Conservation (phyloP, 2,888 invertebrate genomes). For the Volucella bombylans region DNA sequence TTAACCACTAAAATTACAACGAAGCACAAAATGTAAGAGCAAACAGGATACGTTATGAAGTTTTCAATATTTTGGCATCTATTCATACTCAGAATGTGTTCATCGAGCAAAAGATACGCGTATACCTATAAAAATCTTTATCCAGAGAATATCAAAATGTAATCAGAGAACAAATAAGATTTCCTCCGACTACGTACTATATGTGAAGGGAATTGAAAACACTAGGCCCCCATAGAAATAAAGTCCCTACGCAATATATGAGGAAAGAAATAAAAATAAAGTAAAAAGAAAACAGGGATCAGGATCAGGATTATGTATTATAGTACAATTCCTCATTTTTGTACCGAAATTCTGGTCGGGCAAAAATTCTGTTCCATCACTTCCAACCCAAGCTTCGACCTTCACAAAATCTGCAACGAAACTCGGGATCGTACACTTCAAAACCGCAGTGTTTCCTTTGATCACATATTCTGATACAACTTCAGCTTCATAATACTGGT, state of each 20-base stretch:
- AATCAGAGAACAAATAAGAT: too few relatives aligned
- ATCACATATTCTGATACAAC: slow-evolving; percentile 95
- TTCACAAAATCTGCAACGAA: slow-evolving; percentile 95
- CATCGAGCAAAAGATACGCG: too few relatives aligned
- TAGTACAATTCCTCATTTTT: background rate
- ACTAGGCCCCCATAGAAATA: background rate
- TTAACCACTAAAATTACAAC: slow-evolving; percentile 85
- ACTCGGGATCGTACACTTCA: slow-evolving; percentile 94
- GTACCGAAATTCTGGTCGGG: slow-evolving; percentile 89
- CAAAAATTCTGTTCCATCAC: slow-evolving; percentile 87
- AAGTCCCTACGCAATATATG: background rate
- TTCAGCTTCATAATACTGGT: slow-evolving; percentile 94
- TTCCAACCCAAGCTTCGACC: slow-evolving; percentile 91
- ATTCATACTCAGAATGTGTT: too few relatives aligned
- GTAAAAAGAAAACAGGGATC: slow-evolving; percentile 5
- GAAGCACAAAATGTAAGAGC: slow-evolving; percentile 74
- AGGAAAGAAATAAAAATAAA: slow-evolving; percentile 2
- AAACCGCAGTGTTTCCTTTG: slow-evolving; percentile 92
- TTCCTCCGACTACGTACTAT: too few relatives aligned
- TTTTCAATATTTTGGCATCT: too few relatives aligned
- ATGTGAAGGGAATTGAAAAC: too few relatives aligned
- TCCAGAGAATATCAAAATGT: too few relatives aligned
- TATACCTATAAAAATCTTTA: too few relatives aligned
- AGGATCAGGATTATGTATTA: slow-evolving; percentile 23
- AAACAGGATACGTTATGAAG: background rate